Evolutionary conservation across 64 coral and sea anemone genomes (phyloP), one percentile per base, ranked within the genome.

Genomic region (Actinia equina): DNA sequence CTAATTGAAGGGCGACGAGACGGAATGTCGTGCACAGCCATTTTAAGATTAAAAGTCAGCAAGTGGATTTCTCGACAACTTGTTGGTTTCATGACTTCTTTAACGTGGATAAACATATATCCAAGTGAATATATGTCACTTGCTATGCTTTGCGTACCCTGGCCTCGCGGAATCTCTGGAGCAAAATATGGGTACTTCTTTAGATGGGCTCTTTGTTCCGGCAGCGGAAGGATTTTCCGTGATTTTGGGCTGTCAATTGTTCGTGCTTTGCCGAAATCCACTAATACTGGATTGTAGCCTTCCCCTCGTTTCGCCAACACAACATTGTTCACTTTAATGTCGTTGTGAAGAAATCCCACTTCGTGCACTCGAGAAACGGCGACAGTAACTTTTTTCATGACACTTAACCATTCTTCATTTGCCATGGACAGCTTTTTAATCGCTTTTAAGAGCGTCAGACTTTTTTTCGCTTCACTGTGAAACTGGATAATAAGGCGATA

Each of bases 241-340:
- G 60, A 14, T 18, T 63, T 63, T 20, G 60, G 60, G 16, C 16
- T 63, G 14, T 16, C 85, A 0, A 1, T 20, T 69, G 51, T 44
- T 18, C 80, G 86, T 26, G 86, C 86, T 19, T 88, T 93, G 7
- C 91, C 82, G 26, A 93, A 93, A 77, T 93, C 91, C 30, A 79
- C 88, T 2, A 93, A 64, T 20, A 88, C 86, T 7, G 81, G 71
- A 43, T 93, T 88, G 63, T 43, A 85, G 6, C 51, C 4, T 49
- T 90, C 5, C 6, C 65, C 76, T 14, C 86, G 44, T 60, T 74
- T 67, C 22, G 88, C 86, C 62, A 88, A 19, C 9, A 92, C 86
- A 20, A 92, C 52, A 52, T 85, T 60, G 83, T 62, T 85, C 18
- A n/a, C 22, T 61, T 85, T 85, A 11, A 85, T n/a, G 25, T 85